Evolutionary conservation across 2,113 vertebrate species (phyloP).

Genomic region (Otus sunia): DNA sequence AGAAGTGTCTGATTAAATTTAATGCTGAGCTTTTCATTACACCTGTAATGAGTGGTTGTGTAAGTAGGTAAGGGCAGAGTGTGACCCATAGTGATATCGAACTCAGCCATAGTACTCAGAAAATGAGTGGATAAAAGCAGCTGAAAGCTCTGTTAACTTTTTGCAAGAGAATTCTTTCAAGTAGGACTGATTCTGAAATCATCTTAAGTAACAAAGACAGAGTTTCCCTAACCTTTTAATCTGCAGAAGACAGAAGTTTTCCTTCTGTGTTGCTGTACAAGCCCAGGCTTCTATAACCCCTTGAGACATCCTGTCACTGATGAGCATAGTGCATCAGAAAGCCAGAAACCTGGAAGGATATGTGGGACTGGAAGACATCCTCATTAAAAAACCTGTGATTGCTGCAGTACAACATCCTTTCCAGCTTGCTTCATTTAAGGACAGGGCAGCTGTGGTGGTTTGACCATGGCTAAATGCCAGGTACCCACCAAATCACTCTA

Average conservation of each 20-base stretch:
- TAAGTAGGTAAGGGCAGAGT: not conserved
- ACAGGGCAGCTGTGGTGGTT: not conserved
- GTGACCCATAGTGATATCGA: not conserved
- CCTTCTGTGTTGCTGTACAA: not conserved
- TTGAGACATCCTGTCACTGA: not conserved
- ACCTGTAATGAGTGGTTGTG: not conserved
- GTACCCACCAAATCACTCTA: too few relatives aligned
- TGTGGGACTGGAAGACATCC: not conserved
- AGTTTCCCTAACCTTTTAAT: not conserved
- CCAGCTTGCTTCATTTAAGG: not conserved
- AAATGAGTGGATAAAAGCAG: not conserved
- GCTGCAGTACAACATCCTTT: not conserved
- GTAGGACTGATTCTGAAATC: not conserved
- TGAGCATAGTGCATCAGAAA: not conserved
- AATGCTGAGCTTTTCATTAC: not conserved
- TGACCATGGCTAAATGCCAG: too few relatives aligned
- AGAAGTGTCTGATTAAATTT: not conserved
- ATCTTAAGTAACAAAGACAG: not conserved
- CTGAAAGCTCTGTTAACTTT: not conserved
- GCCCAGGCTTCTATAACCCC: not conserved
- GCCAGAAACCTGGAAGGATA: not conserved
- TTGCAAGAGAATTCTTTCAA: not conserved
- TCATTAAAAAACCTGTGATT: not conserved
- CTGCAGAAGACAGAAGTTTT: not conserved
- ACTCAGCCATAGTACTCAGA: not conserved